A percentile compares a stretch with the other conserved stretches of the same genome.
Conservation (phyloP, 2,113 vertebrate species). For the Misgurnus mizolepis region DNA sequence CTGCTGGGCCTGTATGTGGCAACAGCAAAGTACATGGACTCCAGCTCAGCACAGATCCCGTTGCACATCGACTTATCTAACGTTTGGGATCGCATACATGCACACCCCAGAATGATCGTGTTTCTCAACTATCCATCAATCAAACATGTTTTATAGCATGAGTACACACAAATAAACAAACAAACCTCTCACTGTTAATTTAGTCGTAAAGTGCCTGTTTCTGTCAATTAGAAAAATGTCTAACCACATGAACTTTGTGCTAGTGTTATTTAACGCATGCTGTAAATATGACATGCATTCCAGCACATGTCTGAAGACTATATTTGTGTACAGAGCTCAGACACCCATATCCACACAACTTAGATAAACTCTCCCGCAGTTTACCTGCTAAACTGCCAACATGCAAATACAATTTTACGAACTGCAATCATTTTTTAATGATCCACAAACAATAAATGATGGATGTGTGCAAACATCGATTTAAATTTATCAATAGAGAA, state of each 20-base stretch:
- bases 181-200: background rate
- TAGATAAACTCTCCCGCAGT: background rate
- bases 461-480: background rate
- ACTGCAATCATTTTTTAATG: background rate
- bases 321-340: background rate
- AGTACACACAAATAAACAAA: constrained; percentile 8
- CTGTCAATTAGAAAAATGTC: constrained; percentile 48
- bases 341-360: background rate
- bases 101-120: background rate
- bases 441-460: background rate
- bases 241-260: constrained; percentile 64
- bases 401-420: background rate
- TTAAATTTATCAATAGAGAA: background rate
- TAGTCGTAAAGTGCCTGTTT: background rate
- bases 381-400: background rate
- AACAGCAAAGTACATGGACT: constrained; percentile 18
- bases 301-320: constrained; percentile 53
- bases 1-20: background rate
- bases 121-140: constrained; percentile 27
- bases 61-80: constrained; percentile 12
- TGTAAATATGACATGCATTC: constrained; percentile 36
- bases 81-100: background rate
- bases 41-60: background rate
- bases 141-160: background rate
- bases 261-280: constrained; percentile 67